phyloP scores from a whole-genome alignment of 1,140 invertebrate genomes.

The Acromyrmex heyeri region DNA sequence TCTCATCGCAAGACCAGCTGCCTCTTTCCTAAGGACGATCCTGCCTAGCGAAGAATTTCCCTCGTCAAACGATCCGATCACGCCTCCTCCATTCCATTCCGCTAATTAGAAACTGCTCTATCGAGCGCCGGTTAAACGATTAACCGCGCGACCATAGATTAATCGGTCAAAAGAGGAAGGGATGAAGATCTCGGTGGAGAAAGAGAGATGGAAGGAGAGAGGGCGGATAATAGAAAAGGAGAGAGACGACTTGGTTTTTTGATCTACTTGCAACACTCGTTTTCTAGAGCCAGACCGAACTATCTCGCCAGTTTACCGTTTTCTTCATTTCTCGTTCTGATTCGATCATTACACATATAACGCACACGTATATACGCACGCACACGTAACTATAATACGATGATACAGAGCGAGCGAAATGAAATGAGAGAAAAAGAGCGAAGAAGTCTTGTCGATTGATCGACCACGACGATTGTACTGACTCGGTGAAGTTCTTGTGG shows the following conservation, averaged over 20 bases:
- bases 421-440: constrained; percentile 26
- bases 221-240: no score
- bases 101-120: constrained; percentile 84
- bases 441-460: constrained; percentile 46
- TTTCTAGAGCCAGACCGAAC: constrained; percentile 30
- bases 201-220: background rate
- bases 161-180: constrained; percentile 70
- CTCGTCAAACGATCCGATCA: constrained; percentile 76
- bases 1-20: constrained; percentile 10
- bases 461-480: constrained; percentile 54
- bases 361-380: background rate
- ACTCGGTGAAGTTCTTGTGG: constrained; percentile 44
- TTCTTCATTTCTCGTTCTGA: constrained; percentile 32
- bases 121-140: constrained; percentile 80
- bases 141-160: constrained; percentile 80
- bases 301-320: constrained; percentile 8
- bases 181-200: constrained; percentile 26
- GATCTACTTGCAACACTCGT: constrained; percentile 13
- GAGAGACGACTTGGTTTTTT: background rate
- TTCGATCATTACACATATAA: constrained; percentile 9
- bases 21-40: constrained; percentile 54
- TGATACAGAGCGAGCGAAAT: constrained; percentile 8
- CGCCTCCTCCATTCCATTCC: constrained; percentile 77
- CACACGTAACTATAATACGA: background rate
- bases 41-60: constrained; percentile 66